Base-by-base conservation (phyloP, 2,888 invertebrate species). In the Mesorhabditis belari region DNA sequence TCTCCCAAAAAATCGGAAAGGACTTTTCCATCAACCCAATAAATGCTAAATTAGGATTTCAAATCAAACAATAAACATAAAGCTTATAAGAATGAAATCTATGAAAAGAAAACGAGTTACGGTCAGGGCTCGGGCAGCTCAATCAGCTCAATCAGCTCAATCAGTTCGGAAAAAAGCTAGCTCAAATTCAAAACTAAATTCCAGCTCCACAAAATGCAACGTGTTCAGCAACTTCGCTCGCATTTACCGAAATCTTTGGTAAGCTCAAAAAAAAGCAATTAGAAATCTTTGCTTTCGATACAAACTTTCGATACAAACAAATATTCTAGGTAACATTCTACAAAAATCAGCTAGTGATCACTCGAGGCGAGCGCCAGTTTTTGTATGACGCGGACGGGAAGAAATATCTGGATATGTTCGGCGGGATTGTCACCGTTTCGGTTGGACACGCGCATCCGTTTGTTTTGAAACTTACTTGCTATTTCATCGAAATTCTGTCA, bases 361-460 rank as follows among this genome's bases (percentile, higher is more conserved):
- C 89, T 78, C 62, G 61, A 12, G 72, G 74, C 25, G 64, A 71
- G 54, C 59, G 63, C 56, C 75, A 75, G 63, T 74, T 68, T 56
- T 65, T 75, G 27, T 75, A 57, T 27, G 73, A 74, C 57, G 44
- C 58, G n/a, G 62, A 67, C 29, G 69, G 68, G 29, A 69, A 68
- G 58, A 86, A 91, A 74, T 98, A 94, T 82, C 85, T 98, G 69
- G 96, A 98, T 82, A 87, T 96, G 85, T 92, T 93, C 81, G 95
- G 88, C 4, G 96, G 96, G 5, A 95, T 98, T 74, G 94, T 93
- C 19, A 98, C 96, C 0, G 91, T 96, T 57, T 92, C 92, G 58
- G 92, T 95, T 2, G 95, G 95, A 24, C 96, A 96, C 82, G 92
- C 92, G 81, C 96, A 96, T 85, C 94, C 95, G 92, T 93, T 85